Evolutionary conservation across 1,140 invertebrate species (phyloP), one percentile per base, ranked within the genome.

Genomic region (Euglossa dilemma): DNA sequence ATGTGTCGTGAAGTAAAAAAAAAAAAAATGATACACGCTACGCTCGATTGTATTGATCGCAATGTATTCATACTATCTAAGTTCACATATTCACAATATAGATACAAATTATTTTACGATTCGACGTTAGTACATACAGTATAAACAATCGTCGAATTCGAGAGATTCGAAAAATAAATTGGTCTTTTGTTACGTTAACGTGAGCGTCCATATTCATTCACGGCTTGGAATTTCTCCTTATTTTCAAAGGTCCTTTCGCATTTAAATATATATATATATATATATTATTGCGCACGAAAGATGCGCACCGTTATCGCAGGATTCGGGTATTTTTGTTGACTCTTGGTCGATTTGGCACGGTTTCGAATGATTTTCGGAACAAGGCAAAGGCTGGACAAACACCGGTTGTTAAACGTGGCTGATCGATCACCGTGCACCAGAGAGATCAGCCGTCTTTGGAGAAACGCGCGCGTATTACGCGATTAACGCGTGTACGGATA

Each of bases 71-170:
- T 80, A 74, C 74, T 80, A 87, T 83, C 81, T 81, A 89, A 78
- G 82, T 84, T 57, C 71, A 79, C 72, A 78, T 89, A 89, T 89
- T 88, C 86, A 89, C 87, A 89, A 59, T 89, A 86, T 88, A 89
- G 61, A 76, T 88, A 89, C 86, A 89, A 89, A 84, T 77, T 61
- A 23, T 57, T 16, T 52, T 83, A 54, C 57, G 56, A 50, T 71
- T 28, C 36, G 36, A 43, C 54, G n/a, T 73, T 36, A n/a, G 18
- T 84, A 84, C 66, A 28, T 87, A 88, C 36, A 69, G 59, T 89
- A 86, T 86, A 76, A 86, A 88, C 76, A 78, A 64, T 88, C 45
- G 28, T 80, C 56, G 74, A 64, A 61, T 52, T 52, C 18, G 76
- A 89, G 76, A 89, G 82, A 89, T 87, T 85, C 85, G 72, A 79